Conservation (phyloP, 2,888 invertebrate genomes). For the Scaptomyza cyrtandrae region DNA sequence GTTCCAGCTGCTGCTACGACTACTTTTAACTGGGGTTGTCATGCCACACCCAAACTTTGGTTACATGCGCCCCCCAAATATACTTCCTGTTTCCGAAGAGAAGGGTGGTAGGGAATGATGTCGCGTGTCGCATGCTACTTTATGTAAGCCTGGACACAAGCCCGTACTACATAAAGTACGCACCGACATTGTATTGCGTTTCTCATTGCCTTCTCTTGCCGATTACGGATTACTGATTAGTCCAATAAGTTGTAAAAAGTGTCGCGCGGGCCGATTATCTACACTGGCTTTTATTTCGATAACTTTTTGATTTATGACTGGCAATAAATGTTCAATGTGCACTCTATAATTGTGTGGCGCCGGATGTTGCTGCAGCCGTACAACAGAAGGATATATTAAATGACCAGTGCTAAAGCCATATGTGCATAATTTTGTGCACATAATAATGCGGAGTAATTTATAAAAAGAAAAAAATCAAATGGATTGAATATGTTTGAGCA, state of each 20-base stretch:
- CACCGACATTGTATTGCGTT: constrained; percentile 13
- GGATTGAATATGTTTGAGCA: not conserved
- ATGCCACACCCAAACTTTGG: constrained; percentile 42
- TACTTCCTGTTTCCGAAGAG: constrained; percentile 17
- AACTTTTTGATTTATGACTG: constrained; percentile 83
- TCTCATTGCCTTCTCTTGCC: constrained; percentile 8
- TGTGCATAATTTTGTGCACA: constrained; percentile 53
- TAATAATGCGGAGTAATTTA: constrained; percentile 49
- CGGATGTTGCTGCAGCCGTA: constrained; percentile 32
- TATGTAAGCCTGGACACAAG: constrained; percentile 41
- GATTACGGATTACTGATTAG: constrained; percentile 68
- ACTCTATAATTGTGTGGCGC: constrained; percentile 73
- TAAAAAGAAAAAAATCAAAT: constrained; percentile 1
- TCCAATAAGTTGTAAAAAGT: constrained; percentile 81
- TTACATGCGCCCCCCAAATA: constrained; percentile 35
- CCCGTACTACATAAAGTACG: constrained; percentile 3
- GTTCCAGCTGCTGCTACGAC: not conserved
- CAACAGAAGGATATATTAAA: constrained; percentile 22
- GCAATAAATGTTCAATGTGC: constrained; percentile 79
- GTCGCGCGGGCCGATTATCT: constrained; percentile 65
- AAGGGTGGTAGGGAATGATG: constrained; percentile 45
- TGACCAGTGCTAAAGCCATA: constrained; percentile 55
- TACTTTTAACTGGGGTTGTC: constrained; percentile 46
- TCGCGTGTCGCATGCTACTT: constrained; percentile 78
- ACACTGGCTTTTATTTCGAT: constrained; percentile 74